Evolutionary conservation across 2,888 invertebrate genomes (phyloP), one percentile per base, ranked within the genome.

Genomic region (Liopterus haemorrhoidalis): DNA sequence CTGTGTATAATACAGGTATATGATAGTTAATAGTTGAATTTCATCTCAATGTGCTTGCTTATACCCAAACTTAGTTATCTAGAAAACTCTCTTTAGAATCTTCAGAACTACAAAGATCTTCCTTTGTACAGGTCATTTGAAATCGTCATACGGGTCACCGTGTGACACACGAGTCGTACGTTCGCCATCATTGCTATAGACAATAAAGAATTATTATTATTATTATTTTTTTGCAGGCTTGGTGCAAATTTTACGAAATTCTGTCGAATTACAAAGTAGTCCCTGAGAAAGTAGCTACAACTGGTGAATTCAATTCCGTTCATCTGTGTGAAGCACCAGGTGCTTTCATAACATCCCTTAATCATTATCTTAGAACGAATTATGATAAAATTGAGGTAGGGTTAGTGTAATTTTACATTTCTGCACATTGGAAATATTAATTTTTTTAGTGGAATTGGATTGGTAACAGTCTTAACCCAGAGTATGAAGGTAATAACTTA

Each of bases 311-410:
- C 37, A 76, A 76, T 46, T 79, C 85, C 1, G 64, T 96, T 4
- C 96, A 96, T 68, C 69, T 97, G n/a, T 97, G 96, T 67, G 96
- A 97, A 70, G 95, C 95, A 1, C 97, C 97, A 0, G 97, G 97
- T 0, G 94, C 93, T 1, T 97, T 97, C 63, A 77, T 97, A 27
- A 77, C 89, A 3, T 84, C 94, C 0, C 65, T 96, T 3, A 95
- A 95, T 68, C 93, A 94, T 66, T 93, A 79, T 66, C 60, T 90
- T 48, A 75, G 77, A 54, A 67, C 71, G 1, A 74, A 76, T 52
- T 68, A 74, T 56, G 71, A 69, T 4, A 58, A 64, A 43, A 60
- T 80, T 25, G 65, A 76, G 68, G 83, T 84, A 61, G n/a, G n/a
- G n/a, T n/a, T n/a, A n/a, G n/a, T n/a, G n/a, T n/a, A n/a, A n/a